Base-by-base conservation (phyloP, 2,797 vertebrate species). In the Micromesistius poutassou region DNA sequence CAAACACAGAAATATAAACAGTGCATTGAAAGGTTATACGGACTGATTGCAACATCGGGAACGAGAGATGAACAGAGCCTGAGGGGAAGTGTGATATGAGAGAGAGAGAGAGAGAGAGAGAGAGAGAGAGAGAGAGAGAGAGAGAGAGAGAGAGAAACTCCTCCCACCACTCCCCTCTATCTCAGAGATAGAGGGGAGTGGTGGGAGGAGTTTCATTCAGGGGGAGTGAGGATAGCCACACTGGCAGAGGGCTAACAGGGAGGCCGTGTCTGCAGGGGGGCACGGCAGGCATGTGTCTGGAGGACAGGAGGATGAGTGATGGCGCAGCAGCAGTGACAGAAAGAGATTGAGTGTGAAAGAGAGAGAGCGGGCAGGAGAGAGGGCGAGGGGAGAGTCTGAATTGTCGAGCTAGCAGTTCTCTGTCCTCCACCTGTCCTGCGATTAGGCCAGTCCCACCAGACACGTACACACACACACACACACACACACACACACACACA, bases 371-470 rank as follows among this genome's bases (percentile, higher is more conserved):
- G 62, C 71, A 25, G 46, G 74, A 35, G 22, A 31, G 74, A 62
- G 36, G 16, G 40, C 80, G 72, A 76, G 16, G 22, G 80, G 30
- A 79, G 75, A 83, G 70, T 76, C 82, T 89, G 79, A 87, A 81
- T 72, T 36, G 81, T 84, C 78, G 68, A 71, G 68, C 28, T 25
- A 71, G 68, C 68, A 71, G 68, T 71, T 71, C 31, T 14, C 30
- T 71, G 68, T 71, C 68, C 68, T 71, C 68, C 68, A 71, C 12
- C 28, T 30, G 68, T 31, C 68, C 13, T 31, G 19, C 13, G 68
- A 30, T 31, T 13, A 66, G 62, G 19, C 72, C 35, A 74, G 31
- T 50, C 46, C 46, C 46, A 50, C 14, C 46, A 50, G 46, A 50
- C 55, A 62, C 22, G 22, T 25, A 22, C 46, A 50, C 46, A 16